Evolutionary conservation across 2,113 vertebrate genomes (phyloP), one percentile per base, ranked within the genome.

Genomic region (Choloepus hoffmanni): DNA sequence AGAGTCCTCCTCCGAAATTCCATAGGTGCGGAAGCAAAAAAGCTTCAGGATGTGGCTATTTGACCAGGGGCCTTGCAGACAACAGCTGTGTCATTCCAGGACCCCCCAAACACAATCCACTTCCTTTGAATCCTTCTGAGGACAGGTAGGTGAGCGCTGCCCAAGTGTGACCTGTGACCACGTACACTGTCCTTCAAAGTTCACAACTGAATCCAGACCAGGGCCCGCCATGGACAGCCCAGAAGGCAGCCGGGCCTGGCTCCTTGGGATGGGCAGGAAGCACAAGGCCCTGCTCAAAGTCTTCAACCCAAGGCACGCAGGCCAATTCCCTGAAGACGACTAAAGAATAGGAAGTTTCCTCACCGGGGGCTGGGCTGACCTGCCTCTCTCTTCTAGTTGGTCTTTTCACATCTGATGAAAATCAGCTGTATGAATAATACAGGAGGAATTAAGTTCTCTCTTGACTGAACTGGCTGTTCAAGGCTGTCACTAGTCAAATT

Each of bases 361-460:
- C 88, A 43, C 33, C 0, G 18, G 95, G 63, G 86, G 5, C 0
- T 0, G 1, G 85, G 79, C 95, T 92, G 97, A 93, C 95, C 33
- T 0, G 24, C 87, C 86, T 81, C 95, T 92, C 91, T 83, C 92
- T 70, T 67, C 93, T 96, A 95, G 97, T 95, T 96, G 94, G 94
- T 92, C 83, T 96, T 67, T 95, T 96, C 94, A 36, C 91, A 89
- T 60, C 97, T 11, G 15, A 89, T 88, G 85, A 83, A 79, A 96
- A 82, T 11, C 77, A 60, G 78, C 81, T 15, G 0, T 3, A 0
- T 2, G 94, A 79, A 96, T 19, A 89, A 92, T 26, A 21, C 5
- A 30, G 93, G 74, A 90, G 94, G 94, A 97, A 97, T 40, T 12
- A 77, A 91, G 92, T 90, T 83, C 67, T 92, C 96, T 97, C 95